Conservation (phyloP, 2,888 invertebrate species). For the Priocnemis perturbator region DNA sequence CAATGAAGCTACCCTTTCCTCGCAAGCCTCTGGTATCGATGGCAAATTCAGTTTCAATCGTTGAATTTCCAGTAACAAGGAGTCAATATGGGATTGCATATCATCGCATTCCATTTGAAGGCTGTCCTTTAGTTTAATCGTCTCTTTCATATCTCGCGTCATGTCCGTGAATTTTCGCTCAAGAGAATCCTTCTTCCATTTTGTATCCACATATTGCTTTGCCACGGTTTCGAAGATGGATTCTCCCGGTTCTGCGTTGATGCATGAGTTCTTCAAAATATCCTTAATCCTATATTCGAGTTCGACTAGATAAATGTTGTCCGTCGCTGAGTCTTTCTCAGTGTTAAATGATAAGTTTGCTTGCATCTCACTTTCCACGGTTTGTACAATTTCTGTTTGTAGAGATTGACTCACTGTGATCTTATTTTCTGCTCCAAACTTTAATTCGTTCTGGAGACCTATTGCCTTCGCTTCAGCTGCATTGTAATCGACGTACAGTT, state of each 20-base stretch:
- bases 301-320: neutral
- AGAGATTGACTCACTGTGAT: conserved; percentile 20
- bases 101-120: conserved; percentile 69
- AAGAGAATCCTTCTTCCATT: conserved; percentile 71
- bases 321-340: neutral
- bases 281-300: conserved; percentile 47
- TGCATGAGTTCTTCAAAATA: conserved; percentile 72
- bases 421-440: conserved; percentile 7
- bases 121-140: conserved; percentile 63
- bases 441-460: conserved; percentile 25
- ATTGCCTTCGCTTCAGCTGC: conserved; percentile 66
- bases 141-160: conserved; percentile 64
- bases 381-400: conserved; percentile 36
- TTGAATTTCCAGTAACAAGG: conserved; percentile 63
- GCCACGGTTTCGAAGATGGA: conserved; percentile 64
- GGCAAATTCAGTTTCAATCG: conserved; percentile 68
- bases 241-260: conserved; percentile 64
- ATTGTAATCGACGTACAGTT: conserved; percentile 69
- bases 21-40: conserved; percentile 71
- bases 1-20: conserved; percentile 67
- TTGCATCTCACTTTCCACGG: conserved; percentile 41
- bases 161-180: conserved; percentile 72
- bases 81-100: conserved; percentile 71
- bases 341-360: conserved; percentile 5
- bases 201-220: conserved; percentile 61